These are phyloP conservation scores for Coregonus suidteri DNA, from an alignment of 2,797 vertebrate genomes.

Conservation along the genomic window DNA sequence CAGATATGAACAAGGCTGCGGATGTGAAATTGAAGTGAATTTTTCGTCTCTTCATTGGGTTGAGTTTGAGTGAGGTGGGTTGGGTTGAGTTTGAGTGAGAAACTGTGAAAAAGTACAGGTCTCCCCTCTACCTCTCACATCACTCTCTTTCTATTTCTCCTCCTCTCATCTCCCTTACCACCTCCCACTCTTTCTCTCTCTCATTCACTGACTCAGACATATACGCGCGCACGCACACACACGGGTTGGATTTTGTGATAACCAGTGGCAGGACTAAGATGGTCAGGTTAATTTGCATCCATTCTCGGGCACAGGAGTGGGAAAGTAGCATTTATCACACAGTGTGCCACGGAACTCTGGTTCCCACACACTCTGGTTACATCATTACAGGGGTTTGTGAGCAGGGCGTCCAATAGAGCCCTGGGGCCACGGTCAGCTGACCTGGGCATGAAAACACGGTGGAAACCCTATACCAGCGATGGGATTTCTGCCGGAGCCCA, in stretches of 20 bases:
- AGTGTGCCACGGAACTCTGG: conserved; percentile 72
- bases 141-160: background rate
- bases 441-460: conserved; percentile 85
- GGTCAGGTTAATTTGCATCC: conserved; percentile 84
- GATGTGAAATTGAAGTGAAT: background rate
- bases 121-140: background rate
- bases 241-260: conserved; percentile 91
- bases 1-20: background rate
- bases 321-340: conserved; percentile 94
- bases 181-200: background rate
- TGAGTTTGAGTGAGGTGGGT: background rate
- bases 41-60: background rate
- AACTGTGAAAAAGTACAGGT: conserved; percentile 10
- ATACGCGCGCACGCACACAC: background rate
- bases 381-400: conserved; percentile 94
- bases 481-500: conserved; percentile 89
- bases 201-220: background rate
- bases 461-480: conserved; percentile 92
- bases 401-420: conserved; percentile 84
- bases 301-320: conserved; percentile 81
- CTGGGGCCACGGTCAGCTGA: conserved; percentile 85
- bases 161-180: background rate
- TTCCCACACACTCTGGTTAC: conserved; percentile 99
- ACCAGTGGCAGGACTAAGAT: conserved; percentile 84
- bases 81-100: background rate